A percentile compares a stretch with the other conserved stretches of the same genome.
Conservation (phyloP, 2,888 invertebrate genomes). For the Mythimna lalbum region DNA sequence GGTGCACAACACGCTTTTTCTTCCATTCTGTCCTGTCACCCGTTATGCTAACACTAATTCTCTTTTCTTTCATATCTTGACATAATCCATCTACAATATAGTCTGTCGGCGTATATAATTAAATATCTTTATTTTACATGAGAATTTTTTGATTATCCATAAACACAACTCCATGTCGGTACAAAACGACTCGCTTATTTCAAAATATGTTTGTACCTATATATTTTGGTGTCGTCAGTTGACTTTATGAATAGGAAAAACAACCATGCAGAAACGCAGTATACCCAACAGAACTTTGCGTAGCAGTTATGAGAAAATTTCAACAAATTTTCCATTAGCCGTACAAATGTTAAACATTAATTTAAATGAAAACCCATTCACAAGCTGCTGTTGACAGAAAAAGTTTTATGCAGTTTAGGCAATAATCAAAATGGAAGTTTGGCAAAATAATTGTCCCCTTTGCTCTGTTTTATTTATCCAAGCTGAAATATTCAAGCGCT, state of each 20-base stretch:
- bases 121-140: constrained; percentile 1
- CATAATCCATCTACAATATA: no score
- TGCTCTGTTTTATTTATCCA: constrained; percentile 81
- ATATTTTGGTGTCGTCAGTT: neutral
- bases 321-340: constrained; percentile 32
- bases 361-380: constrained; percentile 55
- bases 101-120: constrained; percentile 6
- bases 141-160: neutral
- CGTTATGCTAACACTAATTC: no score
- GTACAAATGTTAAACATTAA: constrained; percentile 45
- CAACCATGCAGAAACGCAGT: neutral
- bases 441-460: constrained; percentile 70
- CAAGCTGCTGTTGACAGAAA: constrained; percentile 70
- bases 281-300: constrained; percentile 14
- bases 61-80: no score
- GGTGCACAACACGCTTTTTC: no score
- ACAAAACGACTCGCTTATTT: constrained; percentile 37
- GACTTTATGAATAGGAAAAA: neutral
- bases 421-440: constrained; percentile 66
- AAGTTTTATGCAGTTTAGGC: constrained; percentile 74
- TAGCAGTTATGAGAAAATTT: constrained; percentile 20
- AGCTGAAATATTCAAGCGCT: constrained; percentile 84
- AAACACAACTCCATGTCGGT: constrained; percentile 24
- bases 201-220: constrained; percentile 17
- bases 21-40: no score